These are phyloP conservation scores for Lepidurus apus DNA, from an alignment of 1,140 invertebrate genomes.

Conservation along the genomic window DNA sequence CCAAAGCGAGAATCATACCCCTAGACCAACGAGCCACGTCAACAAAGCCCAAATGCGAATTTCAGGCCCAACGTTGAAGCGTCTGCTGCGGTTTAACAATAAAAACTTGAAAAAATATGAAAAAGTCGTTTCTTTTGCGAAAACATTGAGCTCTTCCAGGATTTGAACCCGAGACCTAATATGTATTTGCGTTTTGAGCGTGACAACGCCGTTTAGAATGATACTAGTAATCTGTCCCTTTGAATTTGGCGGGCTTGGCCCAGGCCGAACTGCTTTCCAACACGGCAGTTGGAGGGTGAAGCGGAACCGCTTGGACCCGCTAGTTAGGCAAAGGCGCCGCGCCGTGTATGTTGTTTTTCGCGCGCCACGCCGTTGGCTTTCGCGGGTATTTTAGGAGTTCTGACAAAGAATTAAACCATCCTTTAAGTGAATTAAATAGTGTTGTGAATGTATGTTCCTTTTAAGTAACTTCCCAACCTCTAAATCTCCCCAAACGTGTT, in stretches of 20 bases:
- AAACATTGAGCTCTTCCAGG: no score
- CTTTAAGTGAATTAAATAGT: not conserved
- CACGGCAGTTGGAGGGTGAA: not conserved
- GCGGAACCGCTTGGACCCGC: not conserved
- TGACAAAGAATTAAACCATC: not conserved
- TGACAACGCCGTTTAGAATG: no score
- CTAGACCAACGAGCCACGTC: no score
- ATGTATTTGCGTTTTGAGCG: no score
- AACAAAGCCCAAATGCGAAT: no score
- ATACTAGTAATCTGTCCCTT: not conserved
- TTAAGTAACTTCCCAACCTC: not conserved
- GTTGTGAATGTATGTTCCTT: not conserved
- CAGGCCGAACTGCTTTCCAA: not conserved
- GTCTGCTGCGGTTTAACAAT: no score
- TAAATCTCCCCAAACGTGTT: not conserved
- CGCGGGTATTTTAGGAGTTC: not conserved
- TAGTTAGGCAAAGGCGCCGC: not conserved
- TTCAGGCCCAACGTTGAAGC: no score
- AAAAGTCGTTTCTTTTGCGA: no score
- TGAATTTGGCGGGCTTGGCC: not conserved
- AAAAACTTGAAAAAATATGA: no score
- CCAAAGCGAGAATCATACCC: no score
- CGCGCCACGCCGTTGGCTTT: slow-evolving; percentile 15
- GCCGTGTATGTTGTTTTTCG: not conserved
- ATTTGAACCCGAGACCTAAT: no score